Base-by-base conservation (phyloP, 2,113 vertebrate genomes). In the Notarius lentiginosus region DNA sequence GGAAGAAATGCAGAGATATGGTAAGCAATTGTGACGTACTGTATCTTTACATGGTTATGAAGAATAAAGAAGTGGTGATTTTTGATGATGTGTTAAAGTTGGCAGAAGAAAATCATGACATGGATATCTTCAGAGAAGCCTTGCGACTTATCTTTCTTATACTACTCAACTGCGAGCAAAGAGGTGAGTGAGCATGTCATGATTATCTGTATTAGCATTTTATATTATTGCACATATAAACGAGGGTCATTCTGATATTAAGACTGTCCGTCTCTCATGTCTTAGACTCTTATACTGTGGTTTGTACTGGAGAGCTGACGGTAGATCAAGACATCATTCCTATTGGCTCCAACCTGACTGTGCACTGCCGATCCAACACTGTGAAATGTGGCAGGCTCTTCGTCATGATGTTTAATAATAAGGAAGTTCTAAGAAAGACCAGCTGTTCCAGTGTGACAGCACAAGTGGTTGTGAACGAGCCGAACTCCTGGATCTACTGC, bases 321-420 rank as follows among this genome's bases (percentile, higher is more conserved):
- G 90, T 94, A 2, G 82, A 94, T 51, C 93, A 93, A 27, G 83
- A 86, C 1, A 77, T 87, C 12, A 92, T 96, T 73, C 88, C 82
- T 22, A 49, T 95, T 51, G 95, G 95, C 49, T 94, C 95, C 11
- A 90, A 94, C 79, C 85, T 95, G 87, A 94, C 88, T 0, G 92
- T 95, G 41, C 87, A 83, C 89, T 96, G 95, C 86, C 90, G 90
- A 34, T 47, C 90, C 56, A 0, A n/a, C 20, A 1, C 58, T 2
- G 51, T 47, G 17, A 55, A 27, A 22, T 94, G 93, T 85, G 0
- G 63, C 17, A 84, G 83, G 56, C 56, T 14, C 58, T 92, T 91
- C 58, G 60, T 83, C 56, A 87, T 92, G 15, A 34, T 47, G 2
- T 65, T 92, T 11, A 84, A 94, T 12, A 0, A 1, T 0, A 2